These are phyloP conservation scores for Nomada goodeniana DNA, from an alignment of 2,888 invertebrate genomes.

Conservation along the genomic window DNA sequence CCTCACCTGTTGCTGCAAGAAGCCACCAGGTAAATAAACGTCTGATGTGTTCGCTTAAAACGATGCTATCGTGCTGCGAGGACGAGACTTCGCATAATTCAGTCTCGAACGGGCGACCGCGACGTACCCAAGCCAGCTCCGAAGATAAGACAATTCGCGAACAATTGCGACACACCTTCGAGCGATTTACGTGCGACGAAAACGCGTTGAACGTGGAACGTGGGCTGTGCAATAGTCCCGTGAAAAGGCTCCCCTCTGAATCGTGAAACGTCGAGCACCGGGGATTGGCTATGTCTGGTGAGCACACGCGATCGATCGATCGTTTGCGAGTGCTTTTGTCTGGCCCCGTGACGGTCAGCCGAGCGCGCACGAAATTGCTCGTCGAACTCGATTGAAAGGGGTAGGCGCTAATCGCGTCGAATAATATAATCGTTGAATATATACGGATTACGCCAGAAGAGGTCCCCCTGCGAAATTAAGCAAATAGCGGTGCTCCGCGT, in stretches of 20 bases:
- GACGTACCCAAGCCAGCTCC: background rate
- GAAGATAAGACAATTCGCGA: background rate
- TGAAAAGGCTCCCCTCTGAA: constrained; percentile 26
- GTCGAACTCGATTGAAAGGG: constrained; percentile 31
- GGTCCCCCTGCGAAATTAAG: background rate
- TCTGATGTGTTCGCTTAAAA: background rate
- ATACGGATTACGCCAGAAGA: background rate
- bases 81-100: background rate
- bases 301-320: constrained; percentile 41
- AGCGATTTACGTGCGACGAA: background rate
- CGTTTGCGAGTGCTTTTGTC: background rate
- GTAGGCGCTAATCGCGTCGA: constrained; percentile 55
- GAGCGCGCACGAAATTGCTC: constrained; percentile 70
- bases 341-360: constrained; percentile 10
- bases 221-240: background rate
- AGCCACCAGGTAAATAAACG: constrained; percentile 88
- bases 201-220: background rate
- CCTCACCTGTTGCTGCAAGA: constrained; percentile 94
- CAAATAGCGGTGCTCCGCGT: background rate
- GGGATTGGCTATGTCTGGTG: constrained; percentile 21
- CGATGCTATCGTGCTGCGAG: background rate
- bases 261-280: constrained; percentile 3
- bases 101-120: background rate
- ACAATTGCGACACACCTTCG: background rate
- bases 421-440: constrained; percentile 57